Base-by-base conservation (phyloP, 2,797 vertebrate genomes). In the Dermochelys coriacea region DNA sequence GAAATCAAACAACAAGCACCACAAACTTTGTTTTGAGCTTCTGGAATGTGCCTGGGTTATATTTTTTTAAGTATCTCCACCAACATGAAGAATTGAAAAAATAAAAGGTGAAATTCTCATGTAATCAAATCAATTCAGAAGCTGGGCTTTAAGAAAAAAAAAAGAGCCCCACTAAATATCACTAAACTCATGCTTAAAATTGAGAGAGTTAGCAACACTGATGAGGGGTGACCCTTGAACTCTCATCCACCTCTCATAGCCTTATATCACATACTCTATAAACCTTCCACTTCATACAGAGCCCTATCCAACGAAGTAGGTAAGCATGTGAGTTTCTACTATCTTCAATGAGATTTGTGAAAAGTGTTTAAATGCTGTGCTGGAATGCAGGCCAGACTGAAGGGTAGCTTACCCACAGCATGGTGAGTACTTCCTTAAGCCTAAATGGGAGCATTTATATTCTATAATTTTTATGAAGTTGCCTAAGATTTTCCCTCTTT, bases 381-480 rank as follows among this genome's bases (percentile, higher is more conserved):
- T 45, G 41, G 71, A 12, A 75, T 75, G 41, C 19, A 45, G 41
- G 41, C 14, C 59, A 82, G 47, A 49, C 5, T 21, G 6, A 29
- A n/a, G 8, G 3, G 21, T 19, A 82, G 57, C n/a, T n/a, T n/a
- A n/a, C n/a, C n/a, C n/a, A 68, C 1, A 90, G 27, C 85, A 82
- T 87, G n/a, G 31, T 87, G 78, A 34, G 64, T 95, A 68, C 29
- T 41, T 85, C 5, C 34, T 68, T 87, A 82, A 93, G 80, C 27
- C 82, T 93, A 88, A 88, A 92, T 84, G 12, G 71, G 41, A 23
- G 23, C 12, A 47, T 27, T 41, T 90, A 92, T 86, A 92, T 55
- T 80, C 12, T 87, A 68, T 85, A 14, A n/a, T 29, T 15, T 34
- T 54, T 85, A 10, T 15, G 79, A 80, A 92, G 57, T 34, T 80